Conservation (phyloP, 2,888 invertebrate genomes). For the Mesoligia furuncula region DNA sequence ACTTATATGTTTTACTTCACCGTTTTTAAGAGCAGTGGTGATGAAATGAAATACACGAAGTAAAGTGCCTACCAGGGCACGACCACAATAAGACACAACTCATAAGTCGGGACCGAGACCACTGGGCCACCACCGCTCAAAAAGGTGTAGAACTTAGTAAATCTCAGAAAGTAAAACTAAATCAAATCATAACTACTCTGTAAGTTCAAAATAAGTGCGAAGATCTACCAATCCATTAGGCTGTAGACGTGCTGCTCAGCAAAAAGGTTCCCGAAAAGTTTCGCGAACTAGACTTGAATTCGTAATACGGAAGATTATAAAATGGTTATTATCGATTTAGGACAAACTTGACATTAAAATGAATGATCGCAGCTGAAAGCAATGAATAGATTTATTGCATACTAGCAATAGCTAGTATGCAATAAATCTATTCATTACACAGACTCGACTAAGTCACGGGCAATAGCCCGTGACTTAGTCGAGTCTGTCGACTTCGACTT, state of each 20-base stretch:
- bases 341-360: slow-evolving; percentile 33
- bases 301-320: slow-evolving; percentile 56
- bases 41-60: too few relatives aligned
- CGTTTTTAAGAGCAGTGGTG: too few relatives aligned
- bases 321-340: slow-evolving; percentile 52
- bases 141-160: slow-evolving; percentile 4
- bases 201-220: slow-evolving; percentile 45
- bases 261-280: slow-evolving; percentile 56
- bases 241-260: slow-evolving; percentile 28
- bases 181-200: slow-evolving; percentile 35
- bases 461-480: too few relatives aligned
- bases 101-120: too few relatives aligned
- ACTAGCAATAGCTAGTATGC: too few relatives aligned
- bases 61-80: too few relatives aligned
- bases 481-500: too few relatives aligned
- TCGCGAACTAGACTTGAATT: slow-evolving; percentile 55
- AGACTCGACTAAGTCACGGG: too few relatives aligned
- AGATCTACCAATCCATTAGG: slow-evolving; percentile 31
- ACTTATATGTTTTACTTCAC: too few relatives aligned
- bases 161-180: slow-evolving; percentile 25
- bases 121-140: not conserved
- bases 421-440: too few relatives aligned
- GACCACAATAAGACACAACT: too few relatives aligned
- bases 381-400: slow-evolving; percentile 25
- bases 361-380: slow-evolving; percentile 11